Evolutionary conservation across 2,113 vertebrate genomes (phyloP).

Genomic region (Pelvicachromis taeniatus): DNA sequence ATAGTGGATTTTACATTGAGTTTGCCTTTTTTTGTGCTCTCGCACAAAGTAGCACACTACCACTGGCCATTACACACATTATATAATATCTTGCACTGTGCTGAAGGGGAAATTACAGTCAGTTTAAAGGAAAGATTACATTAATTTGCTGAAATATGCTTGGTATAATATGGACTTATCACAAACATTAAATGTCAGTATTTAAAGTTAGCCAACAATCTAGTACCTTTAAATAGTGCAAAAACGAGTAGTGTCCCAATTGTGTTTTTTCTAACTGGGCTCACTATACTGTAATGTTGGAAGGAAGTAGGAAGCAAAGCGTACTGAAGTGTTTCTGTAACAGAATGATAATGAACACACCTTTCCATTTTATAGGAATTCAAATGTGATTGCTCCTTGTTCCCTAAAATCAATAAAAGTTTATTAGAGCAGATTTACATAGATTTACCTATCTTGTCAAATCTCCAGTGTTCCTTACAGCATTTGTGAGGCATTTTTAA

Average conservation of each 20-base stretch:
- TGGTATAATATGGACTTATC: neutral
- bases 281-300: neutral
- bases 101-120: neutral
- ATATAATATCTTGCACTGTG: neutral
- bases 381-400: neutral
- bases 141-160: neutral
- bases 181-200: neutral
- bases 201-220: neutral
- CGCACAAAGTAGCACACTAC: neutral
- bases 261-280: neutral
- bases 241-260: neutral
- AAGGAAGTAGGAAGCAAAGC: neutral
- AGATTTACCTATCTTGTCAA: neutral
- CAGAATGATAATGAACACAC: neutral
- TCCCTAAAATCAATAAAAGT: neutral
- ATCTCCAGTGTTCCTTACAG: neutral
- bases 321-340: neutral
- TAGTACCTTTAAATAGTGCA: neutral
- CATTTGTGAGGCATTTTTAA: neutral
- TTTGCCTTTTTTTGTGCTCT: rapidly evolving
- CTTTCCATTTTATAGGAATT: neutral
- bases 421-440: neutral
- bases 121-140: neutral
- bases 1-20: neutral
- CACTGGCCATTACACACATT: neutral